phyloP scores from a whole-genome alignment of 1,140 invertebrate species.

The Capitella teleta region DNA sequence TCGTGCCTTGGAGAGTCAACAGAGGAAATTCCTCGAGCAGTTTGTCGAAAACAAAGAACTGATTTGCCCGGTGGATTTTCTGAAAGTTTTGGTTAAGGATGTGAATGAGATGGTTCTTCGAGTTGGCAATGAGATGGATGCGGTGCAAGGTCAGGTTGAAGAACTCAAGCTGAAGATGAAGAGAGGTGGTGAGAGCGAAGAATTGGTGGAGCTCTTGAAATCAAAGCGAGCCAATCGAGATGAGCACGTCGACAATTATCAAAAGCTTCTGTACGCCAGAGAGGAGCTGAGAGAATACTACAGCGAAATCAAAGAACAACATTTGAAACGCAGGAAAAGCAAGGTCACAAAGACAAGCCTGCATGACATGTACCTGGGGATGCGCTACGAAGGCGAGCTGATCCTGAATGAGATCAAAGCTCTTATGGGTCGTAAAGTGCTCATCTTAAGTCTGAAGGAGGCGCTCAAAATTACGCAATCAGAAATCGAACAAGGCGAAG shows the following conservation, averaged over 20 bases:
- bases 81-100: neutral
- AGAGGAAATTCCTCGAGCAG: neutral
- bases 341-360: neutral
- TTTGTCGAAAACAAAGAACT: neutral
- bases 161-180: neutral
- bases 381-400: neutral
- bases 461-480: conserved; percentile 3
- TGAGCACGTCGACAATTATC: neutral
- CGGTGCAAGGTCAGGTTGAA: neutral
- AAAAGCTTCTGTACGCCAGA: neutral
- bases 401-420: neutral
- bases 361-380: conserved; percentile 4
- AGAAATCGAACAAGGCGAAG: conserved; percentile 4
- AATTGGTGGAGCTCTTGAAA: neutral
- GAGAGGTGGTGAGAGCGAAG: neutral
- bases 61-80: neutral
- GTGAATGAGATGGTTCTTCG: neutral
- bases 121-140: neutral
- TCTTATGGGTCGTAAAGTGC: conserved; percentile 5
- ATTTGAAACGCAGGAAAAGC: neutral
- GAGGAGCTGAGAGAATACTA: neutral
- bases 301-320: neutral
- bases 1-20: neutral
- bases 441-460: conserved; percentile 9
- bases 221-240: neutral